Conservation (phyloP, 2,888 invertebrate species). For the Erpobdella octoculata region DNA sequence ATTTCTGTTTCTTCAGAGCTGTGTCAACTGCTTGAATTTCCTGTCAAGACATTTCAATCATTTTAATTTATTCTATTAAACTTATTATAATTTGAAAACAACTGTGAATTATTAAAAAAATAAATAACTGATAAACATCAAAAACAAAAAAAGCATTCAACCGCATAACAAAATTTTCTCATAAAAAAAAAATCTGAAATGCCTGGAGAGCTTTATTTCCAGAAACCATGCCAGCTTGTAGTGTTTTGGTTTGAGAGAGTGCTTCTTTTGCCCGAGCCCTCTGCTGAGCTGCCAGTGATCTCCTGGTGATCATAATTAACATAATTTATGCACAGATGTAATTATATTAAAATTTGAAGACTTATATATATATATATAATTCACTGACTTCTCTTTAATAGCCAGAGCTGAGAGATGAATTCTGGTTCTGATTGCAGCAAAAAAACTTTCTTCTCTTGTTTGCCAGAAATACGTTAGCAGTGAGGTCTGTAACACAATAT, state of each 20-base stretch:
- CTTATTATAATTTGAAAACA: not conserved
- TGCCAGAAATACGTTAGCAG: slow-evolving; percentile 47
- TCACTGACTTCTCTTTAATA: slow-evolving; percentile 50
- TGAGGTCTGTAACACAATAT: slow-evolving; percentile 21
- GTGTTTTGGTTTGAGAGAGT: slow-evolving; percentile 39
- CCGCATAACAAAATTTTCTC: not conserved
- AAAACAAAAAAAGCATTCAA: not conserved
- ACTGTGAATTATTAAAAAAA: not conserved
- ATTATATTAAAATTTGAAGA: not conserved
- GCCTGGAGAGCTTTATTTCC: slow-evolving; percentile 40
- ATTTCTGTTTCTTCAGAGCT: slow-evolving; percentile 31
- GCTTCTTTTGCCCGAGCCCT: slow-evolving; percentile 48
- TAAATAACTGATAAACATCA: not conserved
- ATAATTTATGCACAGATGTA: not conserved
- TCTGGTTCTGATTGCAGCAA: slow-evolving; percentile 50
- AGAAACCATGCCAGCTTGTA: slow-evolving; percentile 37
- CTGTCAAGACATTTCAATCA: not conserved
- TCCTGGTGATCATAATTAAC: slow-evolving; percentile 38
- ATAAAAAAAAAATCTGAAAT: not conserved
- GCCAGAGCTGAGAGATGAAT: slow-evolving; percentile 50
- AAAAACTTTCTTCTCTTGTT: slow-evolving; percentile 51
- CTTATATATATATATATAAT: not conserved
- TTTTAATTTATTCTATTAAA: not conserved
- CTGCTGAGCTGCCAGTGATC: slow-evolving; percentile 49
- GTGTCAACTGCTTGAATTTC: slow-evolving; percentile 32